These are phyloP conservation scores for Bolinopsis microptera DNA, from an alignment of 37 sponge, comb jelly and placozoan species.

Conservation along the genomic window DNA sequence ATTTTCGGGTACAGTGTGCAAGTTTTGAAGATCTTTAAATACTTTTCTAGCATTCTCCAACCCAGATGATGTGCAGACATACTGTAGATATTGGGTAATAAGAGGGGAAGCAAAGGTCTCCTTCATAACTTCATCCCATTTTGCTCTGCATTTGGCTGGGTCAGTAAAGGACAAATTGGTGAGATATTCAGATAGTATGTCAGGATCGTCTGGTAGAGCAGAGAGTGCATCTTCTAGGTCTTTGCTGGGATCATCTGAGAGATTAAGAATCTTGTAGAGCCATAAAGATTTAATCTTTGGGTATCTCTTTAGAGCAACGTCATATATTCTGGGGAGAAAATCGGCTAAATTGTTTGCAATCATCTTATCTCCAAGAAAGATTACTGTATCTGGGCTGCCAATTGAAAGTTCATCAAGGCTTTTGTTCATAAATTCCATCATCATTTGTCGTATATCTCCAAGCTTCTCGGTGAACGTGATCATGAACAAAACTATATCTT, in stretches of 20 bases:
- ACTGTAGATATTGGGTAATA: not conserved
- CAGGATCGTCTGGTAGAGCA: not conserved
- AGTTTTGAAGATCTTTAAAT: not conserved
- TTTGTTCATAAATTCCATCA: not conserved
- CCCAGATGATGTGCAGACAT: not conserved
- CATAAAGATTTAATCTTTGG: not conserved
- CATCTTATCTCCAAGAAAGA: not conserved
- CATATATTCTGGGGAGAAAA: not conserved
- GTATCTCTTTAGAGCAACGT: not conserved
- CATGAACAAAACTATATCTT: not conserved
- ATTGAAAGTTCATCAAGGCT: not conserved
- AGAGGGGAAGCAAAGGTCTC: not conserved
- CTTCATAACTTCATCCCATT: not conserved
- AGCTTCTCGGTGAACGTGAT: not conserved
- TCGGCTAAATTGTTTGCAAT: not conserved
- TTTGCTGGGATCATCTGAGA: not conserved
- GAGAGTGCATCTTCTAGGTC: slow-evolving; percentile 14
- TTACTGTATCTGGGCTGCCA: not conserved
- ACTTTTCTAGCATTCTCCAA: not conserved
- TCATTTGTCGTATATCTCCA: not conserved
- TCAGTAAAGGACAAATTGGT: not conserved
- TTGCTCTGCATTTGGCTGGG: not conserved
- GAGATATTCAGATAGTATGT: slow-evolving; percentile 8
- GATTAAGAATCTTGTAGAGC: not conserved
- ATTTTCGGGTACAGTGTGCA: not conserved